Base-by-base conservation (phyloP, 1,140 invertebrate species). In the Rhopalosiphum maidis region DNA sequence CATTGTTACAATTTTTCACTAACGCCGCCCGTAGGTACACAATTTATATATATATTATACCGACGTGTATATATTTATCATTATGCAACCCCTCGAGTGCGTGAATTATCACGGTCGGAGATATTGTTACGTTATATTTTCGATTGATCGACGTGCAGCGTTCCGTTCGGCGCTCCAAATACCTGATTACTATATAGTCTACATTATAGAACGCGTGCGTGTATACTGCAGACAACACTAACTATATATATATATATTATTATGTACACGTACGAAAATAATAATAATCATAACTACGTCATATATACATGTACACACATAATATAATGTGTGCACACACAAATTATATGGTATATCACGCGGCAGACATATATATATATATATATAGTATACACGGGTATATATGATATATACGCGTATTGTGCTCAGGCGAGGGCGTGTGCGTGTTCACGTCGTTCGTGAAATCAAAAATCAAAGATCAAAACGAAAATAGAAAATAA, bases 41-140 rank as follows among this genome's bases (percentile, higher is more conserved):
- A 85, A 77, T 11, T 18, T n/a, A 77, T 35, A n/a, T 25, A 51
- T 77, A 77, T 51, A 51, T 51, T 46, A n/a, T 77, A 85, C 22
- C 21, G 82, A 41, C 30, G 23, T 43, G 2, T 86, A 51, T 86
- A 51, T 48, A 87, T 87, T 25, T 89, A 89, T 46, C 2, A 23
- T 89, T 51, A 89, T 37, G 87, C 87, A 89, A 89, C 48, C 48
- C 43, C 3, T 25, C 25, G 23, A 30, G n/a, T 35, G 48, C 18
- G 48, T 9, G 87, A 89, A 89, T 89, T 89, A 30, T 35, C 87
- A 89, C 48, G 87, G 87, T 54, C n/a, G 87, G n/a, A 89, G 37
- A 89, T 89, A 89, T 89, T 37, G 23, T 90, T 89, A 89, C 48
- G 54, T 54, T 88, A 88, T 89, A 23, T 89, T 90, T 55, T 89